Conservation (phyloP, 30 jellyfish, hydroid and myxozoan species). For the Morbakka virulenta region DNA sequence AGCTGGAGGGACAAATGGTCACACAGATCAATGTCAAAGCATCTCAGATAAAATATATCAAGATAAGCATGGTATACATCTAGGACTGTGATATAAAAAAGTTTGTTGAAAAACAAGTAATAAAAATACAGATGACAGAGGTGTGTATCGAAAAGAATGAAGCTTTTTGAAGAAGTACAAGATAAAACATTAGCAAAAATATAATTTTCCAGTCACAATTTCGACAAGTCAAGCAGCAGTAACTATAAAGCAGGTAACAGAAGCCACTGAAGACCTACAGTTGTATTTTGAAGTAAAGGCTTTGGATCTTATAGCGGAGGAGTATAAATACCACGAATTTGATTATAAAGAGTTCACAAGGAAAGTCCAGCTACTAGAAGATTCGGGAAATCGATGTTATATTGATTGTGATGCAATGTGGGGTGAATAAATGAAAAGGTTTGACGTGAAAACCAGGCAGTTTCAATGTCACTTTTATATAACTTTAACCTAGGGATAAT, state of each 20-base stretch:
- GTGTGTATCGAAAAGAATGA: not conserved
- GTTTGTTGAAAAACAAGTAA: not conserved
- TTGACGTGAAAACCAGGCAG: not conserved
- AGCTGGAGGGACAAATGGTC: constrained; percentile 17
- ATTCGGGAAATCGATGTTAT: not conserved
- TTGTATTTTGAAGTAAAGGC: too few relatives aligned
- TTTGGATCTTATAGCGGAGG: not conserved
- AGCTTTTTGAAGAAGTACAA: not conserved
- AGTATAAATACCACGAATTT: not conserved
- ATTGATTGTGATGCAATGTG: not conserved
- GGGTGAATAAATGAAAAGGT: not conserved
- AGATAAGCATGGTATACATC: constrained; percentile 14
- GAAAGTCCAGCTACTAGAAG: not conserved
- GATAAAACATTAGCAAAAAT: not conserved
- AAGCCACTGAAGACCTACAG: not conserved
- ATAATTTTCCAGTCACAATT: not conserved
- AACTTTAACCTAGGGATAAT: not conserved
- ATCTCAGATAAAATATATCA: constrained; percentile 19
- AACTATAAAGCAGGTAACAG: not conserved
- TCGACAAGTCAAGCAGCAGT: not conserved
- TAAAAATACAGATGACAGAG: not conserved
- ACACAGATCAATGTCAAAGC: constrained; percentile 13
- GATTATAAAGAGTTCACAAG: not conserved
- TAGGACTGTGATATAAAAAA: constrained; percentile 20
- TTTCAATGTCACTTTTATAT: not conserved